These are phyloP conservation scores for Leptosomus discolor DNA, from an alignment of 2,113 vertebrate species.

Conservation along the genomic window DNA sequence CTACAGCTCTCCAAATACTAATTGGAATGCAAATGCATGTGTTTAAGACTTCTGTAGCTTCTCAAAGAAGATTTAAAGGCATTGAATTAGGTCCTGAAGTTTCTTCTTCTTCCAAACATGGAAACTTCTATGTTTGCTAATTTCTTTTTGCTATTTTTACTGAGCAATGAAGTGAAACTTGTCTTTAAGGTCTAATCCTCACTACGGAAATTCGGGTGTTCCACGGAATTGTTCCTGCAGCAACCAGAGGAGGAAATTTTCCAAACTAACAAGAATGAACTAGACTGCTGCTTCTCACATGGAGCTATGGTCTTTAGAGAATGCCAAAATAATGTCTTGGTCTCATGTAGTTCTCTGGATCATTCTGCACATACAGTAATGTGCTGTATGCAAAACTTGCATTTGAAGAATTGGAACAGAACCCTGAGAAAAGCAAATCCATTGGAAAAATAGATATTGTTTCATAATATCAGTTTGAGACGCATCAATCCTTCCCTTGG, in stretches of 20 bases:
- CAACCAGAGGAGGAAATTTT: neutral
- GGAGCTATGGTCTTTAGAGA: neutral
- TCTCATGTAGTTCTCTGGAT: neutral
- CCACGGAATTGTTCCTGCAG: neutral
- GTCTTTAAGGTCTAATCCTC: neutral
- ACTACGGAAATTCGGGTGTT: neutral
- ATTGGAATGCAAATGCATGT: neutral
- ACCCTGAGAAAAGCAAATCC: constrained; percentile 66
- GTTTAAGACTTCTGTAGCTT: neutral
- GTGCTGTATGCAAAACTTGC: neutral
- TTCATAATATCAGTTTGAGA: constrained; percentile 2
- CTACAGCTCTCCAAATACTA: neutral
- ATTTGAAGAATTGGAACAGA: constrained; percentile 33
- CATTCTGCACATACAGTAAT: neutral
- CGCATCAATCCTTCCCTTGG: constrained; percentile 1
- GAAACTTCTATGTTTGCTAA: neutral
- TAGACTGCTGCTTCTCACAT: neutral
- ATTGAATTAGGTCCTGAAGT: neutral
- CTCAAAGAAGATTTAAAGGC: constrained; percentile 9
- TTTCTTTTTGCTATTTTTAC: neutral
- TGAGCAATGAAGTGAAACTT: constrained; percentile 1
- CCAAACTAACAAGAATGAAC: neutral
- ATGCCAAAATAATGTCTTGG: neutral
- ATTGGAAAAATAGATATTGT: neutral
- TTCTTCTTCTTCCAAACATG: neutral